Conservation (phyloP, 2,797 vertebrate genomes). For the Antennarius maculatus region DNA sequence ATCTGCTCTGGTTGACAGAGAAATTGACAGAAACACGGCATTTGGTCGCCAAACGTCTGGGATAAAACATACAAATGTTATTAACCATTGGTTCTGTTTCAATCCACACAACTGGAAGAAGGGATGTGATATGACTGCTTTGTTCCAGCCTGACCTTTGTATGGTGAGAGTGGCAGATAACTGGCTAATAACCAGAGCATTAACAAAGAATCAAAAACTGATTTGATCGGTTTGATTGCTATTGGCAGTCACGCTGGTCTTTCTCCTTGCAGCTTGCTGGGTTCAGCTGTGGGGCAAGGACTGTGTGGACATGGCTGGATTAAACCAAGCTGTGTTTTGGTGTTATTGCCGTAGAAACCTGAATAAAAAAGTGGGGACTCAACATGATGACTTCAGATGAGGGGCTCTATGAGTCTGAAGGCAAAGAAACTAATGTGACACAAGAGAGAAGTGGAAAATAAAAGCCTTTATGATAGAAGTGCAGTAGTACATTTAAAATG, state of each 20-base stretch:
- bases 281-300: slow-evolving; percentile 59
- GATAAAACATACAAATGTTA: not conserved
- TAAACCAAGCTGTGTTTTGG: slow-evolving; percentile 75
- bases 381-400: slow-evolving; percentile 45
- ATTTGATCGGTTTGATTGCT: slow-evolving; percentile 33
- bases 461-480: not conserved
- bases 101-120: not conserved
- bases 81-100: slow-evolving; percentile 5
- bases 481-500: not conserved
- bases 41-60: too few relatives aligned
- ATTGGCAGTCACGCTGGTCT: slow-evolving; percentile 37
- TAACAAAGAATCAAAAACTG: slow-evolving; percentile 29
- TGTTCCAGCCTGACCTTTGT: slow-evolving; percentile 32
- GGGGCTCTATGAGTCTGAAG: slow-evolving; percentile 16
- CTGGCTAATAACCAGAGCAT: slow-evolving; percentile 29
- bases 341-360: slow-evolving; percentile 65
- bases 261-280: slow-evolving; percentile 25
- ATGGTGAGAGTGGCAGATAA: slow-evolving; percentile 30
- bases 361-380: slow-evolving; percentile 24
- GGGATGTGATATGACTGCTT: slow-evolving; percentile 10
- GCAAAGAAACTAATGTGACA: slow-evolving; percentile 10
- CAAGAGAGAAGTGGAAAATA: slow-evolving; percentile 3
- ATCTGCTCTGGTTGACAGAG: slow-evolving; percentile 9
- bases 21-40: too few relatives aligned
- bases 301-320: slow-evolving; percentile 49